Percentiles rank a stretch among this genome's conserved stretches.
These are phyloP conservation scores for Ispidina picta DNA, from an alignment of 2,797 vertebrate genomes.

Conservation along the genomic window DNA sequence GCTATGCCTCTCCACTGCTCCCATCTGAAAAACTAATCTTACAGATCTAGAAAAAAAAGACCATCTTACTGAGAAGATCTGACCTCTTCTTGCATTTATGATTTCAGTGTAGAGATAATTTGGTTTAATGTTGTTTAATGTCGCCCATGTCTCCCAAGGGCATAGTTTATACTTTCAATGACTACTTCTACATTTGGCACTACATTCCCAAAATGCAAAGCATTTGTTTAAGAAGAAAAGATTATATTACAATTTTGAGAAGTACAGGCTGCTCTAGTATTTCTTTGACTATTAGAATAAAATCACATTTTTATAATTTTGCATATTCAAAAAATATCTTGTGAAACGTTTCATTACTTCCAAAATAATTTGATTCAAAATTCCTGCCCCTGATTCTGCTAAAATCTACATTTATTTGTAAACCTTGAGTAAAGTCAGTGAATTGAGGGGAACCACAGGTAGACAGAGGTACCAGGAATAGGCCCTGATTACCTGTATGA, in stretches of 20 bases:
- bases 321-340: background rate
- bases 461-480: background rate
- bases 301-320: background rate
- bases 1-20: background rate
- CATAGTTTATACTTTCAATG: background rate
- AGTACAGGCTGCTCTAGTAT: background rate
- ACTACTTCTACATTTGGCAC: background rate
- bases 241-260: background rate
- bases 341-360: background rate
- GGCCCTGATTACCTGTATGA: background rate
- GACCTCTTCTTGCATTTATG: background rate
- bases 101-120: slow-evolving; percentile 1
- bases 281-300: background rate
- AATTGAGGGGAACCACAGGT: background rate
- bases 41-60: background rate
- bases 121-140: background rate
- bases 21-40: background rate
- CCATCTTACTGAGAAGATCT: background rate
- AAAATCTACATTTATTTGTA: background rate
- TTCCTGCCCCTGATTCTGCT: background rate
- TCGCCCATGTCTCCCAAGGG: background rate
- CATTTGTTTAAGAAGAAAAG: background rate
- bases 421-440: background rate
- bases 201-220: background rate
- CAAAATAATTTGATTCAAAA: background rate